Evolutionary conservation across 1,140 invertebrate genomes (phyloP).

Genomic region (Vanessa tameamea): DNA sequence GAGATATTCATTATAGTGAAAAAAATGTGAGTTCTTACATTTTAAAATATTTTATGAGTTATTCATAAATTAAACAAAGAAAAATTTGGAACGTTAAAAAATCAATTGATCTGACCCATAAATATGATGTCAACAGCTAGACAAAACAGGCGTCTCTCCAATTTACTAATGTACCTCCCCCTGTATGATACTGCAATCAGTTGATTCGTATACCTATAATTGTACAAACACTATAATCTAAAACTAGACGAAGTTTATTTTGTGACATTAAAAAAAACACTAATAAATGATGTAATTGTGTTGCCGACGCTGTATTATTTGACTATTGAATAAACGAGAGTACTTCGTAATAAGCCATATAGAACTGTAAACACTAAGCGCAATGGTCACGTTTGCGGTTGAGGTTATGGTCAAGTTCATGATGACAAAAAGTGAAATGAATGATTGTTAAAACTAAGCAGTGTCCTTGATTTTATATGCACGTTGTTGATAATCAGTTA

Average conservation of each 20-base stretch:
- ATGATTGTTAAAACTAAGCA: conserved; percentile 1
- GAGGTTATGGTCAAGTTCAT: conserved; percentile 76
- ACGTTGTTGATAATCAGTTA: not conserved
- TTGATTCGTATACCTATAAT: not conserved
- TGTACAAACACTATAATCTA: not conserved
- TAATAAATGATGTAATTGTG: not conserved
- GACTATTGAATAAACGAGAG: conserved; percentile 1
- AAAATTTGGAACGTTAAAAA: not conserved
- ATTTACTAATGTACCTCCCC: not conserved
- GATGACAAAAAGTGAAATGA: conserved; percentile 38
- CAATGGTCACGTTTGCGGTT: conserved; percentile 15
- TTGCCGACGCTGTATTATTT: not conserved
- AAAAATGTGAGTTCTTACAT: conserved; percentile 18
- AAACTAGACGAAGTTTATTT: not conserved
- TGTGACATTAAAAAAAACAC: not conserved
- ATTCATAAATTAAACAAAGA: not conserved
- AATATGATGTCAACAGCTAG: not conserved
- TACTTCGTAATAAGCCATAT: conserved; percentile 7
- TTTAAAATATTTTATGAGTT: not conserved
- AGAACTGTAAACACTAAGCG: not conserved
- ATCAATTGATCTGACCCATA: not conserved
- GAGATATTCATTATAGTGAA: conserved; percentile 9
- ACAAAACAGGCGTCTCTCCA: not conserved
- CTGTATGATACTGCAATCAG: not conserved
- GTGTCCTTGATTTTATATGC: not conserved